Percentiles rank a stretch among this genome's conserved stretches.
Evolutionary conservation across 2,797 vertebrate species (phyloP).

Genomic region (Takifugu ocellatus): DNA sequence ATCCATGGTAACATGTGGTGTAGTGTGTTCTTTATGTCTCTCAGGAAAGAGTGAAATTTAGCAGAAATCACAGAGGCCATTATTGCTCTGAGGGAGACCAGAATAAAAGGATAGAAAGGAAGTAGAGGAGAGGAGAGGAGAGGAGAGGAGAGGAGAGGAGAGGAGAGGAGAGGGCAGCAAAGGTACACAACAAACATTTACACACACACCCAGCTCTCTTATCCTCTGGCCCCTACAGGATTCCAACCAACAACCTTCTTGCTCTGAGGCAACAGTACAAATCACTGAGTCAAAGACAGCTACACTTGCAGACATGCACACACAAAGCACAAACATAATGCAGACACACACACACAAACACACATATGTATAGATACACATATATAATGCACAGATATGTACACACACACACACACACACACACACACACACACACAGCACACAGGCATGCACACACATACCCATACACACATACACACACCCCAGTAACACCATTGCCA

Average conservation of each 20-base stretch:
- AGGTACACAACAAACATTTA: no score
- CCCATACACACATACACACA: not conserved
- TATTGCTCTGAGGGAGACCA: not conserved
- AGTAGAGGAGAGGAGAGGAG: not conserved
- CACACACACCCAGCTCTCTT: no score
- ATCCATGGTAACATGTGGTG: no score
- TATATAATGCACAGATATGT: not conserved
- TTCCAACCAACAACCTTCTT: not conserved
- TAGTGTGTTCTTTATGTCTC: no score
- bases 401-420: not conserved
- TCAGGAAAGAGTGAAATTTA: no score
- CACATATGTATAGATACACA: no score
- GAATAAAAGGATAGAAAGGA: not conserved
- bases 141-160: not conserved
- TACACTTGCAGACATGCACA: not conserved
- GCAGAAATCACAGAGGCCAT: no score
- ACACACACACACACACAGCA: not conserved
- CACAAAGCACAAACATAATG: no score
- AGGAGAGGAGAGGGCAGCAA: not conserved
- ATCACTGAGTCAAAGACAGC: constrained; percentile 6
- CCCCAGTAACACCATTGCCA: not conserved
- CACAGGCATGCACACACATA: not conserved
- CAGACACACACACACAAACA: not conserved
- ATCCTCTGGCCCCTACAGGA: no score
- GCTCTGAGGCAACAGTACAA: constrained; percentile 3